phyloP scores from a whole-genome alignment of 2,888 invertebrate genomes.

The Boloria euphrosyne region DNA sequence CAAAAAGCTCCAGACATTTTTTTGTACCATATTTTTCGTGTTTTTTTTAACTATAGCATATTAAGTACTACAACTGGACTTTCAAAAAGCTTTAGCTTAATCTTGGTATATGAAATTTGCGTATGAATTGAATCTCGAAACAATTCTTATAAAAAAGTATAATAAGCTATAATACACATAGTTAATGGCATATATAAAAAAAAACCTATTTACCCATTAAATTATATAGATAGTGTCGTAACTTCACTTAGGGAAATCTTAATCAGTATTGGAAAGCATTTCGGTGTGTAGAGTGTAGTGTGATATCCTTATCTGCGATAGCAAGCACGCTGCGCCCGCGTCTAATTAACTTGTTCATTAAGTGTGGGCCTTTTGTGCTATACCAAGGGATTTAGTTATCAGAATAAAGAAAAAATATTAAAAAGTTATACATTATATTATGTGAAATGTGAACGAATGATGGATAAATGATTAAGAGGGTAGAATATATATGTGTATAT shows the following conservation, averaged over 20 bases:
- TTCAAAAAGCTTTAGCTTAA: too few relatives aligned
- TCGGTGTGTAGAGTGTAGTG: slow-evolving; percentile 40
- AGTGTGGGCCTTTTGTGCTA: slow-evolving; percentile 31
- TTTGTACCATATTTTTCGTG: too few relatives aligned
- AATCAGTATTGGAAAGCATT: slow-evolving; percentile 30
- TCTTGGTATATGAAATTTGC: too few relatives aligned
- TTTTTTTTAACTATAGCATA: too few relatives aligned
- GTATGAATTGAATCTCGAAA: too few relatives aligned
- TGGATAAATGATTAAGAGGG: too few relatives aligned
- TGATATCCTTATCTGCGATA: slow-evolving; percentile 55
- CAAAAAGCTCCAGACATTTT: too few relatives aligned
- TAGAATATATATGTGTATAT: too few relatives aligned
- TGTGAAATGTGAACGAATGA: too few relatives aligned
- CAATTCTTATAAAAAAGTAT: not conserved
- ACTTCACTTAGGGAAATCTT: slow-evolving; percentile 17
- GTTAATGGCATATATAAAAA: not conserved
- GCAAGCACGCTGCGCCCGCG: slow-evolving; percentile 42
- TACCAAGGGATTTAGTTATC: slow-evolving; percentile 13
- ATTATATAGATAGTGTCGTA: slow-evolving; percentile 3
- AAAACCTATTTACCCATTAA: not conserved
- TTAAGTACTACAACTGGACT: too few relatives aligned
- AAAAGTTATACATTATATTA: not conserved
- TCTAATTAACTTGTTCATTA: slow-evolving; percentile 67
- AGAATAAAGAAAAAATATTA: slow-evolving; percentile 5
- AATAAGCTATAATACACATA: not conserved